These are phyloP conservation scores for Microcebus ravelobensis DNA, from an alignment of 2,113 vertebrate species.

Conservation along the genomic window DNA sequence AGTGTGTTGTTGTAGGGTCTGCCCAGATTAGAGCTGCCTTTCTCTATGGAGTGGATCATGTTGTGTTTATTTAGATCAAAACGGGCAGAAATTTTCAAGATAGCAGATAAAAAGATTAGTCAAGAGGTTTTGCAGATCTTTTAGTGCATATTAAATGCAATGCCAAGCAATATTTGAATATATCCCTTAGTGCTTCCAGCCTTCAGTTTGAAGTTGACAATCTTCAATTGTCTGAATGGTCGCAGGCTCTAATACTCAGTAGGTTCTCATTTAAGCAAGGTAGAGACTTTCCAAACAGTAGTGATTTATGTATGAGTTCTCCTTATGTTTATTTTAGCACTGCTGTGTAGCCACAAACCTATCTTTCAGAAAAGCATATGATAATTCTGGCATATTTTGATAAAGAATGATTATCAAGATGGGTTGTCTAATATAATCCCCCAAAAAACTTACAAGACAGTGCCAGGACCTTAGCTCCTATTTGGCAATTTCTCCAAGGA, in stretches of 20 bases:
- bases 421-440: background rate
- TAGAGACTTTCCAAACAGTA: background rate
- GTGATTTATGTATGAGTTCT: background rate
- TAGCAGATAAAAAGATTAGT: background rate
- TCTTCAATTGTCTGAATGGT: background rate
- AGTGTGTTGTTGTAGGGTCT: background rate
- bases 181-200: background rate
- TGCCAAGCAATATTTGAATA: background rate
- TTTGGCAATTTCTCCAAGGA: background rate
- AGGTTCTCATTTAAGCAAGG: background rate
- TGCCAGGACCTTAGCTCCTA: background rate
- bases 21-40: background rate
- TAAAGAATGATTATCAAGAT: background rate
- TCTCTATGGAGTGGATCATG: background rate
- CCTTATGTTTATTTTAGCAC: background rate
- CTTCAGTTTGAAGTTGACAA: background rate
- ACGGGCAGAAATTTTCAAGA: background rate
- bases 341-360: background rate
- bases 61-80: conserved; percentile 29
- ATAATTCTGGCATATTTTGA: background rate
- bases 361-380: background rate
- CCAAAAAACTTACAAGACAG: background rate
- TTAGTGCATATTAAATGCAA: background rate
- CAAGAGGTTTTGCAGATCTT: background rate
- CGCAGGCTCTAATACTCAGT: background rate